A percentile compares a stretch with the other conserved stretches of the same genome.
Conservation (phyloP, 2,113 vertebrate species). For the Rana temporaria region DNA sequence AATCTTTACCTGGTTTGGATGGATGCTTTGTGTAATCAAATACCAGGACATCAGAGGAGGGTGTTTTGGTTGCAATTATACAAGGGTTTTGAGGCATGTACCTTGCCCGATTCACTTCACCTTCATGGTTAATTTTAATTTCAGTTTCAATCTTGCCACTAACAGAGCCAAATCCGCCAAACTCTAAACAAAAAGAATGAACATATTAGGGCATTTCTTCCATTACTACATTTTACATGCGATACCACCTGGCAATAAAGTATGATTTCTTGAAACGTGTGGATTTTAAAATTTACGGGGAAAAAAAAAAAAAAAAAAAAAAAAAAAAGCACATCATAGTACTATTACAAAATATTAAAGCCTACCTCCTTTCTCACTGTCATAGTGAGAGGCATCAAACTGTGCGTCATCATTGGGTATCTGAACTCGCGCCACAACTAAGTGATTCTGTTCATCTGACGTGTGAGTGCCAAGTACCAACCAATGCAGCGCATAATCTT, state of each 20-base stretch:
- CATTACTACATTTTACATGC: neutral
- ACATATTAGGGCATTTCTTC: neutral
- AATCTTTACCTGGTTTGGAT: conserved; percentile 83
- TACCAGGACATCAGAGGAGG: conserved; percentile 90
- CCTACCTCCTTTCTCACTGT: conserved; percentile 92
- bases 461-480: conserved; percentile 92
- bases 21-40: conserved; percentile 95
- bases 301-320: neutral
- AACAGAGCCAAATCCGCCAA: conserved; percentile 92
- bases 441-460: conserved; percentile 93
- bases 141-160: conserved; percentile 92
- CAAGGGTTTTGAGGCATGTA: conserved; percentile 94
- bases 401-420: conserved; percentile 90
- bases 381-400: conserved; percentile 88
- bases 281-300: neutral
- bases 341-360: neutral
- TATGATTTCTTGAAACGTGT: neutral
- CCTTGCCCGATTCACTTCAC: conserved; percentile 91
- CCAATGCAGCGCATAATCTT: conserved; percentile 89
- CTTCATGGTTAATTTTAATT: conserved; percentile 95
- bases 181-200: conserved; percentile 72
- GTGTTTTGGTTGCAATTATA: conserved; percentile 93
- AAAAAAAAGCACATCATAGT: too few species aligned
- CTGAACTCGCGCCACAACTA: conserved; percentile 93
- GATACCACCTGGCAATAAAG: neutral